Conservation (phyloP, 2,888 invertebrate genomes). For the Agonopterix heracliana region DNA sequence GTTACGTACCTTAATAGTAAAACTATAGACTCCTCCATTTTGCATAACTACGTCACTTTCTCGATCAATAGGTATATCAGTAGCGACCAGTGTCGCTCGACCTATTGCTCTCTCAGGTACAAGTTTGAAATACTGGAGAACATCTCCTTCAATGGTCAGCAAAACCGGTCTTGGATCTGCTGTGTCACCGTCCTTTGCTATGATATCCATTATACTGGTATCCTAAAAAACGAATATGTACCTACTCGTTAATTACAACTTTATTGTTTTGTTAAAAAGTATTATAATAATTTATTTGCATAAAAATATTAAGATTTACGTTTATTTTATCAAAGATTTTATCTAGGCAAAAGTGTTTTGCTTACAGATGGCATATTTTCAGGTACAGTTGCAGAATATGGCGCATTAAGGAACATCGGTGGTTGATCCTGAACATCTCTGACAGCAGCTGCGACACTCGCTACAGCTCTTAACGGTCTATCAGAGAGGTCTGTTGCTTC, state of each 20-base stretch:
- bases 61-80: conserved; percentile 81
- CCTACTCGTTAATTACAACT: neutral
- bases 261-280: neutral
- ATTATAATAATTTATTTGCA: neutral
- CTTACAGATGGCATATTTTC: conserved; percentile 82
- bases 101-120: conserved; percentile 73
- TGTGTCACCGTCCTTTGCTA: conserved; percentile 88
- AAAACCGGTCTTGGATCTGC: conserved; percentile 82
- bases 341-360: neutral
- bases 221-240: conserved; percentile 47
- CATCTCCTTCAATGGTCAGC: conserved; percentile 82
- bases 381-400: conserved; percentile 84
- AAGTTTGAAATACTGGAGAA: conserved; percentile 81
- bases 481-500: conserved; percentile 80
- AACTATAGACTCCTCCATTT: conserved; percentile 86
- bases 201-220: conserved; percentile 81
- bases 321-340: too few relatives aligned
- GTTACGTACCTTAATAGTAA: conserved; percentile 74
- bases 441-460: conserved; percentile 84
- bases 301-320: too few relatives aligned
- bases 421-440: conserved; percentile 90
- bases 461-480: conserved; percentile 79
- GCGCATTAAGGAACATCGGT: conserved; percentile 87
- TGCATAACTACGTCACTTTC: conserved; percentile 84
- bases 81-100: conserved; percentile 77